A percentile compares a stretch with the other conserved stretches of the same genome.
These are phyloP conservation scores for Clusia tigrina DNA, from an alignment of 2,888 invertebrate species.

Conservation along the genomic window DNA sequence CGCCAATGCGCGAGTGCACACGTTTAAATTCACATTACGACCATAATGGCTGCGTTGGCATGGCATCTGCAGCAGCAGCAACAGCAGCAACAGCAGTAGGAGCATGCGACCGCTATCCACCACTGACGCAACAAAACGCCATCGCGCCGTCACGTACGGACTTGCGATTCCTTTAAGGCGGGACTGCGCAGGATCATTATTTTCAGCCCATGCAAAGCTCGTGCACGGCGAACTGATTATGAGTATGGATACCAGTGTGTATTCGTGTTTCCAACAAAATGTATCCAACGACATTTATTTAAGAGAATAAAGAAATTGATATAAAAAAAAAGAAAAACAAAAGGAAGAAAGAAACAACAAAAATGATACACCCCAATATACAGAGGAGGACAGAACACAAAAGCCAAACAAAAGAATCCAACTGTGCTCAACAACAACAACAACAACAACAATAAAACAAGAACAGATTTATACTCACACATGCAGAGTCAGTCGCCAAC, in stretches of 20 bases:
- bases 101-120: background rate
- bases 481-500: constrained; percentile 17
- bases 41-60: constrained; percentile 54
- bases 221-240: background rate
- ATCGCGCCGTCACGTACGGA: constrained; percentile 33
- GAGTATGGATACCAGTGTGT: constrained; percentile 18
- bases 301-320: constrained; percentile 26
- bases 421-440: constrained; percentile 34
- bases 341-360: constrained; percentile 20
- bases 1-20: too few species aligned
- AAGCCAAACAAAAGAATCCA: constrained; percentile 41
- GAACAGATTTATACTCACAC: constrained; percentile 7
- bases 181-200: constrained; percentile 59
- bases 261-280: constrained; percentile 25
- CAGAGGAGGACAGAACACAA: constrained; percentile 11
- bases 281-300: constrained; percentile 21
- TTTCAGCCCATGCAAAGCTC: background rate
- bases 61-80: too few species aligned
- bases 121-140: background rate
- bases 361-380: constrained; percentile 7
- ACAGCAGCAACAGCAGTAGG: constrained; percentile 14
- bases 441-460: constrained; percentile 19
- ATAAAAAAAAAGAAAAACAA: constrained; percentile 36
- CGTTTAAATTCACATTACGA: constrained; percentile 58
- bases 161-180: constrained; percentile 33